Base-by-base conservation (phyloP, 2,888 invertebrate genomes). In the Perizoma flavofasciatum region DNA sequence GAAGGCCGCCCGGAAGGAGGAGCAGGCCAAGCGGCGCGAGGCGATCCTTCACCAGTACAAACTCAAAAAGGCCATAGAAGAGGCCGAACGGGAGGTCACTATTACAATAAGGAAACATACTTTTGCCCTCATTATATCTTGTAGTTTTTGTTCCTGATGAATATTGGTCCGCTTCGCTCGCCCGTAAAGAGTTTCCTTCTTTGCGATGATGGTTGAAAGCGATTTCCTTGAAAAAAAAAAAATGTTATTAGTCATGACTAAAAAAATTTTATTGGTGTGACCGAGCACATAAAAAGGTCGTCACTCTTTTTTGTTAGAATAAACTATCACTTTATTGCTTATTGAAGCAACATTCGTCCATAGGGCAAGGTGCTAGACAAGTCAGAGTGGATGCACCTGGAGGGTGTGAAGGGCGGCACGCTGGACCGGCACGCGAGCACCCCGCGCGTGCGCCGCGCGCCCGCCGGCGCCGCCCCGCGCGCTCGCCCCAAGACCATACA, bases 41-140 rank as follows among this genome's bases (percentile, higher is more conserved):
- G 94, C 94, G 68, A 99, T 99, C 79, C 94, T 98, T 73, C 97
- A 98, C 79, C 97, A 98, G 85, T 97, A 98, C 90, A 96, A 98
- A 88, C 93, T 98, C 72, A 97, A 98, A 83, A 98, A 98, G 88
- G 97, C 97, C 56, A 95, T 97, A 65, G 98, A 98, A 83, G 97
- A 98, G 89, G 97, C 97, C 33, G 97, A 97, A 84, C 89, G 96
- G 81, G 97, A 97, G 93, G 96, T 96, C 73, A 11, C 48, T n/a
- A 33, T 5, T 22, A 22, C 3, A 22, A 22, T 22, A 22, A 22
- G 22, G 3, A 22, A 22, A 3, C 22, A 22, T 22, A 22, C 22
- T 2, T 22, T 22, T 22, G 22, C 22, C n/a, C n/a, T 22, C 22
- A 22, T 22, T 22, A 3, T 22, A 3, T 22, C 22, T 22, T 22